These are phyloP conservation scores for Leptinotarsa rubiginosa DNA, from an alignment of 2,888 invertebrate genomes.

Conservation along the genomic window DNA sequence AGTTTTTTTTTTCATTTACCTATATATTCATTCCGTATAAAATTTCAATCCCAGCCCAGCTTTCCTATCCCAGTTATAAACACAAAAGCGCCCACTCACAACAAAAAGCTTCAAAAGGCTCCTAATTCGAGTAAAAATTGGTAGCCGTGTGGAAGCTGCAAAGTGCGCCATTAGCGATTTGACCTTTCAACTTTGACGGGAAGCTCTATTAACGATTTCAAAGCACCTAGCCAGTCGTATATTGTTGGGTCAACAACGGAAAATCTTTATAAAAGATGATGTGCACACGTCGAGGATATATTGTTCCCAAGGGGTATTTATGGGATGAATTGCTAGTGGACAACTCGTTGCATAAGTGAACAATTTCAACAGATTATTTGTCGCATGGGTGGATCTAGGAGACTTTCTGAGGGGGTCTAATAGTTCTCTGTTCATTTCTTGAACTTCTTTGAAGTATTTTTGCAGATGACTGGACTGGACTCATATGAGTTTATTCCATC, in stretches of 20 bases:
- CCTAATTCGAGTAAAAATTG: not conserved
- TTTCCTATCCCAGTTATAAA: not conserved
- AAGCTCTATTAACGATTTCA: conserved; percentile 9
- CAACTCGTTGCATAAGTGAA: not conserved
- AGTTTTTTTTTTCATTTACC: not conserved
- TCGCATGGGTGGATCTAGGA: too few species aligned
- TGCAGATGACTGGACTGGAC: too few species aligned
- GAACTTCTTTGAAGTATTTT: too few species aligned
- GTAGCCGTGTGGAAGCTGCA: not conserved
- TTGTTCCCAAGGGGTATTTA: not conserved
- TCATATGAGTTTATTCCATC: too few species aligned
- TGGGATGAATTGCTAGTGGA: not conserved
- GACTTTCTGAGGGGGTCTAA: too few species aligned
- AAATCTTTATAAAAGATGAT: conserved; percentile 5
- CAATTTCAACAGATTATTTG: not conserved
- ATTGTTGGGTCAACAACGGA: conserved; percentile 12
- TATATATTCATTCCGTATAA: too few species aligned
- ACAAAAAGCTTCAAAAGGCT: not conserved
- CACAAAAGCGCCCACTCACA: not conserved
- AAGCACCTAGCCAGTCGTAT: conserved; percentile 4
- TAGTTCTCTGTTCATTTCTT: too few species aligned
- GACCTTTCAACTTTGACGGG: not conserved
- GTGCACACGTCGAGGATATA: not conserved
- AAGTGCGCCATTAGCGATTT: conserved; percentile 13
- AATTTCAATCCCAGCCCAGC: too few species aligned